A percentile compares a stretch with the other conserved stretches of the same genome.
These are phyloP conservation scores for Peromyscus leucopus DNA, from an alignment of 2,113 vertebrate species.

Conservation along the genomic window DNA sequence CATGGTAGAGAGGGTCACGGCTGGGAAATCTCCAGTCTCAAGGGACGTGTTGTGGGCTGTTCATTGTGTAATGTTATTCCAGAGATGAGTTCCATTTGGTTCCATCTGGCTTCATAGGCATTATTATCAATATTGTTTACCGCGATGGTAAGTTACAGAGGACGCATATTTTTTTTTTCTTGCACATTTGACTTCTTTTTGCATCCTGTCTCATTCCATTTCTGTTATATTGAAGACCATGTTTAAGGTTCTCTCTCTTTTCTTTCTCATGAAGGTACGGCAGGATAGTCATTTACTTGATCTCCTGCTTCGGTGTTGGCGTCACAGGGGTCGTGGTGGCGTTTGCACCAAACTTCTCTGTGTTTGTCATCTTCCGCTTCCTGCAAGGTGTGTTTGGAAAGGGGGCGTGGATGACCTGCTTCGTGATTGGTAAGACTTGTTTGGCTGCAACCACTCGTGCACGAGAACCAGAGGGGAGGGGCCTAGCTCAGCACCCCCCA, in stretches of 20 bases:
- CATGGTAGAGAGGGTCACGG: no score
- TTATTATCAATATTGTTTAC: not conserved
- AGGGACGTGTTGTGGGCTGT: not conserved
- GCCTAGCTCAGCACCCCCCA: rapidly evolving
- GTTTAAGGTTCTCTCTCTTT: not conserved
- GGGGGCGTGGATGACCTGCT: conserved; percentile 95
- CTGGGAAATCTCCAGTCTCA: not conserved
- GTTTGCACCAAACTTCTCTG: conserved; percentile 91
- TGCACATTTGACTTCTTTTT: not conserved
- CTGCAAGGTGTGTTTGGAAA: conserved; percentile 95
- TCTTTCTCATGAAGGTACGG: conserved; percentile 91
- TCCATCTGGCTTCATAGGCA: not conserved
- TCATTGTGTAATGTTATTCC: not conserved
- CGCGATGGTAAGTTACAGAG: not conserved
- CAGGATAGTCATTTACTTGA: conserved; percentile 92
- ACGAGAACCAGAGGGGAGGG: not conserved
- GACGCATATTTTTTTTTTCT: not conserved
- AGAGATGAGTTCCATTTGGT: not conserved
- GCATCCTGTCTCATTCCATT: not conserved
- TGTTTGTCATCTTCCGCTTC: conserved; percentile 93
- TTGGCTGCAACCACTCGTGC: not conserved
- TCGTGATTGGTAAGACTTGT: conserved; percentile 93
- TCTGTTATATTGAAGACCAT: not conserved
- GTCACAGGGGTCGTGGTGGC: conserved; percentile 93
- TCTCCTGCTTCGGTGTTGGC: conserved; percentile 92